phyloP scores from a whole-genome alignment of 2,888 invertebrate genomes.

The Campoplex nolae region DNA sequence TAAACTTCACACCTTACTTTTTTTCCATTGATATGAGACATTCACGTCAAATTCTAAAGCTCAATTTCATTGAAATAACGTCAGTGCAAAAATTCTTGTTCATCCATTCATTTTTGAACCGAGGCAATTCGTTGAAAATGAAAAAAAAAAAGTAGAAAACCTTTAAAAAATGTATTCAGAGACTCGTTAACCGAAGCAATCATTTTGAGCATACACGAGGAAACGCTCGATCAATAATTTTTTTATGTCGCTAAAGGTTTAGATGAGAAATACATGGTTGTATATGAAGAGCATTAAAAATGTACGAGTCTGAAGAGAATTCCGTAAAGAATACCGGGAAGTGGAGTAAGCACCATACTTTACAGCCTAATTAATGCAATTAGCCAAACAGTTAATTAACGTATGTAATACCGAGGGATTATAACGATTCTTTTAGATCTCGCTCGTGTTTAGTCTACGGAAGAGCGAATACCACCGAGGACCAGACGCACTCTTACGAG shows the following conservation, averaged over 20 bases:
- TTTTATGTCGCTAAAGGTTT: not conserved
- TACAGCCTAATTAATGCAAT: slow-evolving; percentile 83
- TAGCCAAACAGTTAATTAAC: slow-evolving; percentile 82
- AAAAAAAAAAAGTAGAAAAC: not conserved
- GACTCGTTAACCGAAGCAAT: not conserved
- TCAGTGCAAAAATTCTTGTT: too few relatives aligned
- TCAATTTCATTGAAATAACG: too few relatives aligned
- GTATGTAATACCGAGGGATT: slow-evolving; percentile 80
- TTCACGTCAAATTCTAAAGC: too few relatives aligned
- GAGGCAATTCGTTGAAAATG: not conserved
- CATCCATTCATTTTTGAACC: not conserved
- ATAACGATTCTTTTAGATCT: slow-evolving; percentile 75
- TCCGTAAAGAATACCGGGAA: slow-evolving; percentile 60
- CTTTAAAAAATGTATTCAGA: not conserved
- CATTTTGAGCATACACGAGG: not conserved
- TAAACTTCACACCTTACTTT: too few relatives aligned
- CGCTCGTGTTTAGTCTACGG: slow-evolving; percentile 77
- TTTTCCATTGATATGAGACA: too few relatives aligned
- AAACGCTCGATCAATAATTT: slow-evolving; percentile 1
- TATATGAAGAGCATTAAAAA: not conserved
- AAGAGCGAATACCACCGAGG: slow-evolving; percentile 76
- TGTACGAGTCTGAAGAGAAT: slow-evolving; percentile 41
- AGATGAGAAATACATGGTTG: not conserved
- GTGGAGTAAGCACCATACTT: slow-evolving; percentile 78
- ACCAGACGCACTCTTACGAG: slow-evolving; percentile 49